Base-by-base conservation (phyloP, 2,113 vertebrate genomes). In the Leptocoma aspasia region DNA sequence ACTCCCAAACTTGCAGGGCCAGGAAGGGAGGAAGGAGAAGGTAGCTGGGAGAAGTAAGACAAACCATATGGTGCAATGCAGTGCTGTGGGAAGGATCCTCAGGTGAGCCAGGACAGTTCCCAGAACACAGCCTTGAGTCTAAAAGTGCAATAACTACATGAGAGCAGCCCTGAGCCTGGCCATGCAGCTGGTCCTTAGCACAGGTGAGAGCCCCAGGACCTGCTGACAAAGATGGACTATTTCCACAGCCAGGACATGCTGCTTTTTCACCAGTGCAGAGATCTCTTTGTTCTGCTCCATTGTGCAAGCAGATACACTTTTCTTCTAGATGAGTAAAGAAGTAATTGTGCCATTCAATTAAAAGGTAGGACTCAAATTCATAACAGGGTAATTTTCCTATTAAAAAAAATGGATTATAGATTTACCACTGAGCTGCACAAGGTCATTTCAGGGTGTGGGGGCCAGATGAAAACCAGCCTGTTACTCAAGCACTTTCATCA, bases 51-150 rank as follows among this genome's bases (percentile, higher is more conserved):
- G 79, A 93, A 63, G 53, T 11, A 60, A 82, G 30, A 66, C 50
- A 88, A 73, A 92, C 89, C 22, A 6, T 21, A 5, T 71, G 92
- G 86, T 84, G 94, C 92, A 96, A 92, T 95, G 94, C 91, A 92
- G 94, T 54, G 88, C 66, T 50, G 47, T 1, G 1, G 53, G 63
- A 70, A 39, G 65, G 79, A 42, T 17, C 23, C 63, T 77, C 56
- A 90, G 86, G 68, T 70, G 89, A 92, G 79, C 30, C 1, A 6
- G 23, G 16, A 42, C 44, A 89, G 82, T 37, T 15, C 31, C 26
- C 59, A 56, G 39, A 60, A 31, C 33, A 41, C 65, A 78, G 42
- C 22, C 5, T 53, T 30, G 45, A 53, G 30, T 65, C 68, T 45
- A 27, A 39, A 93, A 66, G 45, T 30, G 31, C 37, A 75, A 2